Percentiles rank a stretch among this genome's conserved stretches.
phyloP scores from a whole-genome alignment of 2,888 invertebrate species.

The Crematogaster levior region DNA sequence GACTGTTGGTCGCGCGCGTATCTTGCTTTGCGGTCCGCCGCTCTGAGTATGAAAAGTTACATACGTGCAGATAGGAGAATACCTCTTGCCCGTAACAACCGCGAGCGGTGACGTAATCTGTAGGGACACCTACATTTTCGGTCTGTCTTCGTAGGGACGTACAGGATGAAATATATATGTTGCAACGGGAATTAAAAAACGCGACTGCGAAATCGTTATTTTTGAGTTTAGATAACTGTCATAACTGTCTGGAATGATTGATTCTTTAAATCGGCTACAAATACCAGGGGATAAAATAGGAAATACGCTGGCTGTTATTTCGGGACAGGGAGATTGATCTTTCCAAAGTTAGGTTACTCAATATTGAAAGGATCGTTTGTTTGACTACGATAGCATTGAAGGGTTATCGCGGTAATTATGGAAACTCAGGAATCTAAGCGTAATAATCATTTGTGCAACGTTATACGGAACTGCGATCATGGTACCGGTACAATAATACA shows the following conservation, averaged over 20 bases:
- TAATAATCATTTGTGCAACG: neutral
- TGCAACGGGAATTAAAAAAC: conserved; percentile 22
- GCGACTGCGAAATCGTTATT: conserved; percentile 10
- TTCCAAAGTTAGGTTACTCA: neutral
- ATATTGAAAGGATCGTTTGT: neutral
- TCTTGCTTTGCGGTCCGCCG: conserved; percentile 37
- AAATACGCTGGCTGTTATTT: conserved; percentile 3
- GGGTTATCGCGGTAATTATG: neutral
- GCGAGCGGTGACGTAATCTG: conserved; percentile 47
- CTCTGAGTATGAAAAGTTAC: conserved; percentile 51
- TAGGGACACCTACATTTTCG: conserved; percentile 42
- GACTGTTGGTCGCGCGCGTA: conserved; percentile 31
- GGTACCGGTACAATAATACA: neutral
- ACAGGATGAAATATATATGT: neutral
- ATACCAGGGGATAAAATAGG: neutral
- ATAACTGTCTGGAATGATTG: conserved; percentile 22
- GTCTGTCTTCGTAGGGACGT: conserved; percentile 22
- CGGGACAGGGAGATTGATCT: neutral
- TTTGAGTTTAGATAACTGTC: conserved; percentile 27
- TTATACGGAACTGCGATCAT: conserved; percentile 1
- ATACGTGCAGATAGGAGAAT: conserved; percentile 48
- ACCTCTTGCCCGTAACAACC: conserved; percentile 17
- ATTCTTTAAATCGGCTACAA: conserved; percentile 22
- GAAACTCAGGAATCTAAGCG: neutral
- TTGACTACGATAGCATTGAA: neutral